Evolutionary conservation across 1,140 invertebrate genomes (phyloP), one percentile per base, ranked within the genome.

Genomic region (Sinella curviseta): DNA sequence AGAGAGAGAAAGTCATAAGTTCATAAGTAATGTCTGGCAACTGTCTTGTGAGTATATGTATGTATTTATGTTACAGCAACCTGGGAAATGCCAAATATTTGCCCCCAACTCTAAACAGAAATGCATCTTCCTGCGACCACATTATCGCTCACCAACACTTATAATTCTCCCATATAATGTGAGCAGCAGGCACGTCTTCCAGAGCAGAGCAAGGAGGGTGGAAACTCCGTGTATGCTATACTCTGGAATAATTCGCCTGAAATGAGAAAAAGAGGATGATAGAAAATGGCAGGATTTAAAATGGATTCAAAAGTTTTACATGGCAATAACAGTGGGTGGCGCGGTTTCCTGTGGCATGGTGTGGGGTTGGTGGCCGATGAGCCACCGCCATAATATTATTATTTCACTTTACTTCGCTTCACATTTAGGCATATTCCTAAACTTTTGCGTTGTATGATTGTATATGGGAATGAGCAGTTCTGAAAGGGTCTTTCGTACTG

Each of bases 181-280:
- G 95, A 0, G 97, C 97, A 2, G 96, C 95, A 86, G 98, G 96
- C n/a, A 97, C 97, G 75, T 97, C 97, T 0, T 99, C 95, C 81
- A 99, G 88, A 0, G 97, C 97, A 80, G 99, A 87, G n/a, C n/a
- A n/a, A n/a, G n/a, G 26, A 99, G 88, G 0, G 99, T 96, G 0
- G 97, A 97, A n/a, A 95, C 94, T 85, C 95, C 95, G 86, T 98
- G 98, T 48, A 48, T 65, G 98, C 89, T 88, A 97, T 98, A 96
- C 97, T 99, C 17, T 99, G 90, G 88, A 99, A 99, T 70, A 99
- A 90, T 89, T 99, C 97, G 2, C 92, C 91, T 88, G 28, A 2
- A 77, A 57, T 74, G 78, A 75, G 76, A 33, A 12, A 74, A 39
- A 80, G 48, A 82, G 73, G 80, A 70, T 70, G 30, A 30, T 4